phyloP scores from a whole-genome alignment of 37 sponge, comb jelly and placozoan genomes.

The Ephydatia muelleri region DNA sequence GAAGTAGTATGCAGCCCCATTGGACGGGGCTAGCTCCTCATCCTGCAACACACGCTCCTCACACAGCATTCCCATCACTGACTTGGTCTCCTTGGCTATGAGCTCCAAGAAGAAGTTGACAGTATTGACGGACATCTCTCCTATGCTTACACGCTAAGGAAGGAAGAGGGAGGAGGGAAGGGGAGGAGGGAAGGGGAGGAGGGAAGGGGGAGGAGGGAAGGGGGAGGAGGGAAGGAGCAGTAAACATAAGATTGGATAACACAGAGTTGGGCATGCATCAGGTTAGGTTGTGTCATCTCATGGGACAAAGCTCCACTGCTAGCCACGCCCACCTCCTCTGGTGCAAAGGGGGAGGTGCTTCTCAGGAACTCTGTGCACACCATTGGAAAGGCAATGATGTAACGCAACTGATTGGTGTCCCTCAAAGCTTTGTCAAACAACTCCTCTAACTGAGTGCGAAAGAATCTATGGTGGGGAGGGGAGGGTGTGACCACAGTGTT shows the following conservation, averaged over 20 bases:
- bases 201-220: background rate
- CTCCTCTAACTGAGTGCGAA: slow-evolving; percentile 9
- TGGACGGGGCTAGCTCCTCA: slow-evolving; percentile 2
- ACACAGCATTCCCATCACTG: slow-evolving; percentile 17
- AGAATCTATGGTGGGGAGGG: background rate
- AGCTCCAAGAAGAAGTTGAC: slow-evolving; percentile 85
- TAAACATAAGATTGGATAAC: no score
- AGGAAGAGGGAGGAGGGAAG: background rate
- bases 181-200: background rate
- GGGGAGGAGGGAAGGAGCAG: background rate
- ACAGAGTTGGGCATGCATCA: no score
- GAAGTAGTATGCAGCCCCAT: slow-evolving; percentile 38
- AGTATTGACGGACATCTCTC: slow-evolving; percentile 80
- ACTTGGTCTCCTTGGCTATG: slow-evolving; percentile 79
- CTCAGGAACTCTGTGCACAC: slow-evolving; percentile 85
- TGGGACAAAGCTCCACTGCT: no score
- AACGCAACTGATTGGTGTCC: slow-evolving; percentile 28
- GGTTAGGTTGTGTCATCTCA: no score
- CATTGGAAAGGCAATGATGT: slow-evolving; percentile 78
- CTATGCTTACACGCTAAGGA: slow-evolving; percentile 62
- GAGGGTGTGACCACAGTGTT: no score
- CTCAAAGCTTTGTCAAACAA: slow-evolving; percentile 65
- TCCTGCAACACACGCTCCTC: slow-evolving; percentile 34
- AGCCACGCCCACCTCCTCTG: slow-evolving; percentile 76
- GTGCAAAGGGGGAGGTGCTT: slow-evolving; percentile 65